Base-by-base conservation (phyloP, 2,888 invertebrate genomes). In the Sepioteuthis lessoniana region DNA sequence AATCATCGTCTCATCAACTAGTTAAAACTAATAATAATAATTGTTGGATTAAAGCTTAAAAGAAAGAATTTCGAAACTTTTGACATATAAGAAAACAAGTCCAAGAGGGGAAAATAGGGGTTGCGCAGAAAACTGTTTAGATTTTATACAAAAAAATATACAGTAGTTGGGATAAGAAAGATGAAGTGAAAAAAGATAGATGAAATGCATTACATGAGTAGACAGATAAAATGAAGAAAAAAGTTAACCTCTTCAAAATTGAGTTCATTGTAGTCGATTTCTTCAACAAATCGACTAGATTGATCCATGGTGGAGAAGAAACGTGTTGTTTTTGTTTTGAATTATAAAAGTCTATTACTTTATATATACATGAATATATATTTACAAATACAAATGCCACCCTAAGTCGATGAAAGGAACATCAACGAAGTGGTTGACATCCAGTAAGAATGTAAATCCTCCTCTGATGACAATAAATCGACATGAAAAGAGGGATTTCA, bases 261-360 rank as follows among this genome's bases (percentile, higher is more conserved):
- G 31, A 97, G 95, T 94, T 97, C 97, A 38, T 95, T 94, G 93
- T 96, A 96, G 93, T 97, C 96, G 25, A 97, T 97, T 95, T 97
- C 97, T 94, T 97, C 97, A 25, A 96, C 96, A 96, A 97, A 97
- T 5, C 96, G 95, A 90, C 95, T 96, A 35, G 96, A 94, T 92
- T 92, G 46, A 76, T 76, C 76, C 76, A 76, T 76, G n/a, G 31
- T 76, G 76, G n/a, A 31, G 10, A 5, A 76, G 10, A 76, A 31
- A 76, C 31, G 10, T 31, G 28, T 16, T n/a, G n/a, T n/a, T n/a
- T n/a, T n/a, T 35, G 76, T 76, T n/a, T 76, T 76, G n/a, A n/a
- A 35, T 76, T 31, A 10, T 35, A 35, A 35, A 76, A 76, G n/a
- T 10, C 13, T 5, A 13, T 10, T 16, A 16, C n/a, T n/a, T 7